phyloP scores from a whole-genome alignment of 2,797 vertebrate genomes.

The Chelon labrosus region DNA sequence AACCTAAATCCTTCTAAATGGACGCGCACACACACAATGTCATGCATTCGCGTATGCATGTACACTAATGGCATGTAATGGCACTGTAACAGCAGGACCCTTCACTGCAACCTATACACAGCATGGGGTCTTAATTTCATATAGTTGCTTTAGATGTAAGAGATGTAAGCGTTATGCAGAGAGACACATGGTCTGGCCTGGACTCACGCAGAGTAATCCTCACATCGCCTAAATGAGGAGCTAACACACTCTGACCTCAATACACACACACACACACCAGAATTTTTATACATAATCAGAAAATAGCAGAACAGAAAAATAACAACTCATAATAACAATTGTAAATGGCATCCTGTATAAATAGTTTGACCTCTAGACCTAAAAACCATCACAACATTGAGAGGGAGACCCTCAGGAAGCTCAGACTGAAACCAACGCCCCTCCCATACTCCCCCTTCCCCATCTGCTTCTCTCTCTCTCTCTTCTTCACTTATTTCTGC shows the following conservation, averaged over 20 bases:
- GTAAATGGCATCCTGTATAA: background rate
- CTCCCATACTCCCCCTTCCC: slow-evolving; percentile 63
- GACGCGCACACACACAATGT: background rate
- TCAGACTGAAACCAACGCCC: slow-evolving; percentile 30
- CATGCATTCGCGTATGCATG: slow-evolving; percentile 1
- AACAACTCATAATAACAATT: no score
- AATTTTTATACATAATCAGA: background rate
- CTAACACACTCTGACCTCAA: slow-evolving; percentile 68
- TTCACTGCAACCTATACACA: slow-evolving; percentile 33
- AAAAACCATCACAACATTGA: slow-evolving; percentile 5
- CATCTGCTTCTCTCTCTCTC: slow-evolving; percentile 54
- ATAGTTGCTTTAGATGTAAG: slow-evolving; percentile 15
- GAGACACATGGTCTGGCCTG: slow-evolving; percentile 60
- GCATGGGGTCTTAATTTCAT: slow-evolving; percentile 14
- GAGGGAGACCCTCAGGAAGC: slow-evolving; percentile 34
- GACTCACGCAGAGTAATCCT: slow-evolving; percentile 70
- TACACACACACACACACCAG: slow-evolving; percentile 25
- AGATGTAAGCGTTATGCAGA: slow-evolving; percentile 29
- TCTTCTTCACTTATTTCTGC: slow-evolving; percentile 39
- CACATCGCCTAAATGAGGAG: slow-evolving; percentile 75
- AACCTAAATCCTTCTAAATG: slow-evolving; percentile 34
- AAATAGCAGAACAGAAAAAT: background rate
- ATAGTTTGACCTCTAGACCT: background rate
- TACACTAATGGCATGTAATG: slow-evolving; percentile 40
- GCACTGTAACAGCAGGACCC: slow-evolving; percentile 12